Evolutionary conservation across 2,797 vertebrate species (phyloP), one percentile per base, ranked within the genome.

Genomic region (Dryobates pubescens): DNA sequence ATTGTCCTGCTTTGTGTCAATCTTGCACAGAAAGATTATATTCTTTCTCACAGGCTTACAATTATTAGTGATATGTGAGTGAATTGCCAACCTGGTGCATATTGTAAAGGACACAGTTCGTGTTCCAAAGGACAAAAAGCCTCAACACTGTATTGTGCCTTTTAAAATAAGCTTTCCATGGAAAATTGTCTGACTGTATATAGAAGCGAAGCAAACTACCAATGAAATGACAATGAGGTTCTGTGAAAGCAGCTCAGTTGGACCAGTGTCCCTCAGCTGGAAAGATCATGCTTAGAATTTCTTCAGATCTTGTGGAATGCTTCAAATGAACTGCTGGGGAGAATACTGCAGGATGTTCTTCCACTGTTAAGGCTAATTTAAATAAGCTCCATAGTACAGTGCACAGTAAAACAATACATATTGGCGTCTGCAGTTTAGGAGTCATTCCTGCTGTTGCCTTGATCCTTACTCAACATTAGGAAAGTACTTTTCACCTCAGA

Each of bases 381-480:
- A 90, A 61, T 3, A 24, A n/a, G 22, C 88, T 70, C 38, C 22
- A 24, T 17, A 38, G 32, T 27, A 54, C 20, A 63, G 49, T 18
- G 11, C 19, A 32, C 19, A 0, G 0, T 36, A 63, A 72, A 81
- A 45, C 18, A 69, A 36, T 3, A 54, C 7, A 19, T 0, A 0
- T 6, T 54, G 9, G 13, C 69, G 17, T 23, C 58, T 30, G 38
- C 14, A n/a, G 24, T 67, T 83, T 51, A 87, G 51, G 73, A 89
- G 32, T 58, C 62, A 54, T 54, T 61, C 27, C 57, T 79, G 11
- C 34, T 49, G 7, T n/a, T 72, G 17, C 12, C n/a, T 85, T 80
- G n/a, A 68, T 82, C 41, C 68, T 59, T 57, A 30, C 30, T 73
- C 9, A 19, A n/a, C 34, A 26, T 26, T 80, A 74, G 19, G 16